Percentiles rank a stretch among this genome's conserved stretches.
phyloP scores from a whole-genome alignment of 2,113 vertebrate genomes.

The Patagioenas fasciata region DNA sequence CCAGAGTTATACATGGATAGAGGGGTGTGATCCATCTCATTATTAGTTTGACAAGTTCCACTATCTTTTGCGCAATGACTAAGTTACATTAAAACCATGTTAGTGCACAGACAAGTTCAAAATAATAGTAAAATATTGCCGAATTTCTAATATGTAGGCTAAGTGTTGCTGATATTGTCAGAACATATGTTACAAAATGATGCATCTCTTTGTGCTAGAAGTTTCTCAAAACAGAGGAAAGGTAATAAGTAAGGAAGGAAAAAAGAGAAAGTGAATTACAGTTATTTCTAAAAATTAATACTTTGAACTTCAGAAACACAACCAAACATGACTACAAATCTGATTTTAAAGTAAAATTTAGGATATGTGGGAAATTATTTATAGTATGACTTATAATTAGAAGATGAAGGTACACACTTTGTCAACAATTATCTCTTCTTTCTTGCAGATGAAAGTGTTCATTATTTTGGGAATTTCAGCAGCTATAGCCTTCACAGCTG shows the following conservation, averaged over 20 bases:
- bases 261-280: not conserved
- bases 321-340: not conserved
- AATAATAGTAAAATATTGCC: not conserved
- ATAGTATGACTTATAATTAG: not conserved
- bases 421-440: not conserved
- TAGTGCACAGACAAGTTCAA: not conserved
- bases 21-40: not conserved
- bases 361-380: not conserved
- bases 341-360: slow-evolving; percentile 21
- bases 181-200: not conserved
- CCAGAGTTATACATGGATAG: not conserved
- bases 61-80: not conserved
- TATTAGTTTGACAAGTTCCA: not conserved
- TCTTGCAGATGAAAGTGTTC: slow-evolving; percentile 56
- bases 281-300: not conserved
- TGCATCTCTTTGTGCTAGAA: not conserved
- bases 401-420: not conserved
- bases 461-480: slow-evolving; percentile 38
- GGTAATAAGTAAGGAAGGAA: not conserved
- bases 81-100: not conserved
- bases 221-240: not conserved
- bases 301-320: not conserved
- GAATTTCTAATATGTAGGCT: not conserved
- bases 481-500: slow-evolving; percentile 9
- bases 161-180: not conserved